Conservation (phyloP, 1,140 invertebrate species). For the Leucophenga varia region DNA sequence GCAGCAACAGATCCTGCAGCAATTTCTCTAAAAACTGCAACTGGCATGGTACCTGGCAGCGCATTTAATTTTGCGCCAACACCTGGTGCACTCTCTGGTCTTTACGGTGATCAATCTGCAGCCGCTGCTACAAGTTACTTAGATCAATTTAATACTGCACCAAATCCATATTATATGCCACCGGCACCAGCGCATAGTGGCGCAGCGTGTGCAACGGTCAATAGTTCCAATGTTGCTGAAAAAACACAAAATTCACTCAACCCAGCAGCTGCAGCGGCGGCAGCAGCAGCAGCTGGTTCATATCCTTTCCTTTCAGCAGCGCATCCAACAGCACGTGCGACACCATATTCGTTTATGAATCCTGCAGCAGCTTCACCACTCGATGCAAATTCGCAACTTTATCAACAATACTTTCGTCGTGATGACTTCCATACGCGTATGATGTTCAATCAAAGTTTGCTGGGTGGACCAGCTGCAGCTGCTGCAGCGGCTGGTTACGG, state of each 20-base stretch:
- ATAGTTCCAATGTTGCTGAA: slow-evolving; percentile 45
- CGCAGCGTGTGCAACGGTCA: slow-evolving; percentile 42
- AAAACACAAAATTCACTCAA: slow-evolving; percentile 37
- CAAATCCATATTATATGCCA: slow-evolving; percentile 61
- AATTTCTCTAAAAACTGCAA: slow-evolving; percentile 61
- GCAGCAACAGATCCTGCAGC: slow-evolving; percentile 60
- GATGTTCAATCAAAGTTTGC: slow-evolving; percentile 62
- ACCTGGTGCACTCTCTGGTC: slow-evolving; percentile 58
- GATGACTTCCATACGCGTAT: slow-evolving; percentile 61
- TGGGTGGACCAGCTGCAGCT: slow-evolving; percentile 57
- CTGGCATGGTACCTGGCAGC: slow-evolving; percentile 66
- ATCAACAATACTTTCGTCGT: slow-evolving; percentile 70
- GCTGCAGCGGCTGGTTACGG: slow-evolving; percentile 58
- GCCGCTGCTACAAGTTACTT: slow-evolving; percentile 59
- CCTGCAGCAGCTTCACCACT: slow-evolving; percentile 50
- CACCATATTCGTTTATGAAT: slow-evolving; percentile 63
- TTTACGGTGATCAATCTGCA: slow-evolving; percentile 62
- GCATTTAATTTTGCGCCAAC: slow-evolving; percentile 70
- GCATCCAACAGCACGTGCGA: slow-evolving; percentile 57
- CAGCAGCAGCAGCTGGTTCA: slow-evolving; percentile 32
- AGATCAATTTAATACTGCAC: slow-evolving; percentile 63
- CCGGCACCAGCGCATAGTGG: slow-evolving; percentile 59
- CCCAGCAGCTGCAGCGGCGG: slow-evolving; percentile 22
- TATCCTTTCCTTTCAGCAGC: slow-evolving; percentile 43
- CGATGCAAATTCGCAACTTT: slow-evolving; percentile 64